Evolutionary conservation across 2,113 vertebrate species (phyloP), one percentile per base, ranked within the genome.

Genomic region (Beaufortia kweichowensis): DNA sequence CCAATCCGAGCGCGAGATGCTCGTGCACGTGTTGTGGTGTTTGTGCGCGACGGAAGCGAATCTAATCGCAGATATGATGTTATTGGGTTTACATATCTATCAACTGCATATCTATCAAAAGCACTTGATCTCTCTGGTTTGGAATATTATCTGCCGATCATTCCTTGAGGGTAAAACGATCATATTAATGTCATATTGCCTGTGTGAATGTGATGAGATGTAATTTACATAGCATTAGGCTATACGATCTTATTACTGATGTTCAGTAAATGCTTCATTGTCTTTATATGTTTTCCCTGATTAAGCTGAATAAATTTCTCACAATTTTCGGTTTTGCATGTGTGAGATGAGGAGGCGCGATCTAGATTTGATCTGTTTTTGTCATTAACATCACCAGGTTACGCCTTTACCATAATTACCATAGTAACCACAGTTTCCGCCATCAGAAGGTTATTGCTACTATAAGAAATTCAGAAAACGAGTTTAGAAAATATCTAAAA

Each of bases 1-100:
- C 68, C 33, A 71, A 59, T 71, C 68, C n/a, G 31, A 41, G 53
- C 68, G 15, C 21, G 53, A 26, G 68, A 55, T 33, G 46, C 66
- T 48, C 66, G 46, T 48, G 17, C 28, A 19, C 48, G 3, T 69
- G 66, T 33, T 23, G 66, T 55, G 48, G 8, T 55, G 15, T 19
- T 31, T 48, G 2, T 23, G 66, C 3, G 11, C 29, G 53, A 23
- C 50, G 68, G 53, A 71, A 71, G 55, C 33, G 23, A 12, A n/a
- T 66, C 35, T 19, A 11, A 15, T 15, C 6, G 41, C 39, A 64
- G 19, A 33, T 19, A 24, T 69, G 29, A 5, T 35, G 67, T 56
- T 17, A 28, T 29, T 17, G 31, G 26, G 1, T 21, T 24, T 41
- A 4, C 23, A 26, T 26, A 1, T 59, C 24, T 19, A 59, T 15